phyloP scores from a whole-genome alignment of 1,140 invertebrate species.

The Cydia amplana region DNA sequence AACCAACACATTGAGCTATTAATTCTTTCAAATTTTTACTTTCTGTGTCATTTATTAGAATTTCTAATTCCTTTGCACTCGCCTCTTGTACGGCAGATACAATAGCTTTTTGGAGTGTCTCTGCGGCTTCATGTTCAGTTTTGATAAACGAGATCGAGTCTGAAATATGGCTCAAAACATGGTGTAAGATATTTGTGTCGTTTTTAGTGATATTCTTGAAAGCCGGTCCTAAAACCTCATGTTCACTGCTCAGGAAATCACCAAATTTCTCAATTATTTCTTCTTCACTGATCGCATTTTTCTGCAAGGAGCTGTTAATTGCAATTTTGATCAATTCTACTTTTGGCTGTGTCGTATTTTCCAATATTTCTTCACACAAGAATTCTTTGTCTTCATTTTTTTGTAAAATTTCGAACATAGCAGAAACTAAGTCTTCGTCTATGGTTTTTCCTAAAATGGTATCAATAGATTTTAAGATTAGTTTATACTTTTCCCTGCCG shows the following conservation, averaged over 20 bases:
- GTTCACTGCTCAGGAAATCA: slow-evolving; percentile 80
- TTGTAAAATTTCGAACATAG: slow-evolving; percentile 76
- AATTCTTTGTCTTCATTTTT: slow-evolving; percentile 74
- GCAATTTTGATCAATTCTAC: slow-evolving; percentile 82
- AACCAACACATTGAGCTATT: slow-evolving; percentile 84
- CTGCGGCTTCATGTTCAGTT: slow-evolving; percentile 82
- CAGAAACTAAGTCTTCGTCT: slow-evolving; percentile 73
- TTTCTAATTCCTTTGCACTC: slow-evolving; percentile 80
- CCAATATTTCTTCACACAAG: slow-evolving; percentile 75
- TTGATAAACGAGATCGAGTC: slow-evolving; percentile 80
- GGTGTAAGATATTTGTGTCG: slow-evolving; percentile 78
- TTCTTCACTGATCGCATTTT: slow-evolving; percentile 76
- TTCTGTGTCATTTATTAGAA: slow-evolving; percentile 78
- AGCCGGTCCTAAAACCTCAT: slow-evolving; percentile 80
- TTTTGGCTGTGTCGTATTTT: slow-evolving; percentile 79
- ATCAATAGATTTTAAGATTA: slow-evolving; percentile 81
- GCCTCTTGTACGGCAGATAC: slow-evolving; percentile 81
- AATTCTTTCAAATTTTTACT: slow-evolving; percentile 77
- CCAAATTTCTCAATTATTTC: slow-evolving; percentile 81
- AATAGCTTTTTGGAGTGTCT: slow-evolving; percentile 83
- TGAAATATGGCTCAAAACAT: slow-evolving; percentile 81
- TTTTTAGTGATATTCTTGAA: slow-evolving; percentile 81
- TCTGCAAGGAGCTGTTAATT: slow-evolving; percentile 66
- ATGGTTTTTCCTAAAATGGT: slow-evolving; percentile 71
- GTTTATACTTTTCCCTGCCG: slow-evolving; percentile 78